Conservation (phyloP, 2,888 invertebrate species). For the Antheraea yamamai region DNA sequence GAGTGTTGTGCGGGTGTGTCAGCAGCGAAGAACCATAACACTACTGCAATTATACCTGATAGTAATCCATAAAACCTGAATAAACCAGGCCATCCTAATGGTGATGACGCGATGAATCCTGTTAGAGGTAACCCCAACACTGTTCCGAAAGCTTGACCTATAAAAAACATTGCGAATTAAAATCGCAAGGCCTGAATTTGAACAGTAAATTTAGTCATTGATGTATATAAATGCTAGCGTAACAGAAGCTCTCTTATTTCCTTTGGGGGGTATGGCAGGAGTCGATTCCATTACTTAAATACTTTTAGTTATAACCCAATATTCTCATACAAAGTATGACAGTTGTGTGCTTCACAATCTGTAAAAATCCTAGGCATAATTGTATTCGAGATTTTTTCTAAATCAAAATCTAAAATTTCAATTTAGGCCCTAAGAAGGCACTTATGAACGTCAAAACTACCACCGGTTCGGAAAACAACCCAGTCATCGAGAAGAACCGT, state of each 20-base stretch:
- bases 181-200: neutral
- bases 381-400: no score
- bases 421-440: no score
- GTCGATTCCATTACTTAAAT: neutral
- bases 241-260: neutral
- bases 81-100: conserved; percentile 89
- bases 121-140: conserved; percentile 87
- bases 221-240: neutral
- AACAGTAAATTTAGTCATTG: neutral
- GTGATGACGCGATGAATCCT: conserved; percentile 86
- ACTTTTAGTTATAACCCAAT: neutral
- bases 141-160: conserved; percentile 89
- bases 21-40: conserved; percentile 83
- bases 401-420: no score
- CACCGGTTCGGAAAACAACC: no score
- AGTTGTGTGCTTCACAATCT: no score
- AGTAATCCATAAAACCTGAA: conserved; percentile 88
- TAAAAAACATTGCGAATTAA: conserved; percentile 22
- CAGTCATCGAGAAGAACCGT: no score
- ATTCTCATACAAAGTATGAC: no score
- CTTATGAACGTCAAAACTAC: no score
- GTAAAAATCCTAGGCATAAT: no score
- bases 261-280: neutral
- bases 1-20: conserved; percentile 85
- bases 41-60: conserved; percentile 80